These are phyloP conservation scores for Parasteatoda lunata DNA, from an alignment of 2,888 invertebrate genomes.

Conservation along the genomic window DNA sequence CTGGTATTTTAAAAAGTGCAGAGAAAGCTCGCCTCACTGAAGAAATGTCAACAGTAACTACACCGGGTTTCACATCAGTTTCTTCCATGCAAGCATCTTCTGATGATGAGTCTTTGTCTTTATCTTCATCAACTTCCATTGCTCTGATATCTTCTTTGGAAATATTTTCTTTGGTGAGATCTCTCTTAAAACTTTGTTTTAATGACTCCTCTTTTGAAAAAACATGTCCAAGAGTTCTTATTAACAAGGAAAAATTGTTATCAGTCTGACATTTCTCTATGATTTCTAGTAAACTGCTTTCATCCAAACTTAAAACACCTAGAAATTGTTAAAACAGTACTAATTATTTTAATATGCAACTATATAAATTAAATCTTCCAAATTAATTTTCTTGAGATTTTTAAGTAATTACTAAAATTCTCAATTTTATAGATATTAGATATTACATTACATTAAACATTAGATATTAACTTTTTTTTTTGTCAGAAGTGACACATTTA, in stretches of 20 bases:
- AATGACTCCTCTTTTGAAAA: conserved; percentile 82
- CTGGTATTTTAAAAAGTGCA: conserved; percentile 76
- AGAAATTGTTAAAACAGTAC: conserved; percentile 13
- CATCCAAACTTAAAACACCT: conserved; percentile 78
- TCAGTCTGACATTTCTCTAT: conserved; percentile 84
- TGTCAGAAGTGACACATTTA: background rate
- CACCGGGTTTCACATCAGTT: conserved; percentile 62
- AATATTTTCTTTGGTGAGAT: conserved; percentile 65
- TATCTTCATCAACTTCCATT: conserved; percentile 87
- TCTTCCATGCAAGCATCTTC: conserved; percentile 35
- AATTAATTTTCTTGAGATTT: no score
- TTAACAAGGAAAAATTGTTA: conserved; percentile 82
- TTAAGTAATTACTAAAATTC: no score
- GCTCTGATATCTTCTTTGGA: conserved; percentile 84
- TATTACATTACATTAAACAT: no score
- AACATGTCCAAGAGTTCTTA: conserved; percentile 85
- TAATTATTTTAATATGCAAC: background rate
- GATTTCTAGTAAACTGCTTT: conserved; percentile 83
- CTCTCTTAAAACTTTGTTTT: conserved; percentile 81
- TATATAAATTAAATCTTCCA: no score
- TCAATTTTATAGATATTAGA: no score
- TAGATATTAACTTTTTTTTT: no score
- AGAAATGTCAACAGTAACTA: conserved; percentile 73
- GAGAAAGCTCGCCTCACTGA: conserved; percentile 83
- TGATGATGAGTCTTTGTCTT: conserved; percentile 84